A percentile compares a stretch with the other conserved stretches of the same genome.
phyloP scores from a whole-genome alignment of 1,140 invertebrate species.

The Cecropterus lyciades region DNA sequence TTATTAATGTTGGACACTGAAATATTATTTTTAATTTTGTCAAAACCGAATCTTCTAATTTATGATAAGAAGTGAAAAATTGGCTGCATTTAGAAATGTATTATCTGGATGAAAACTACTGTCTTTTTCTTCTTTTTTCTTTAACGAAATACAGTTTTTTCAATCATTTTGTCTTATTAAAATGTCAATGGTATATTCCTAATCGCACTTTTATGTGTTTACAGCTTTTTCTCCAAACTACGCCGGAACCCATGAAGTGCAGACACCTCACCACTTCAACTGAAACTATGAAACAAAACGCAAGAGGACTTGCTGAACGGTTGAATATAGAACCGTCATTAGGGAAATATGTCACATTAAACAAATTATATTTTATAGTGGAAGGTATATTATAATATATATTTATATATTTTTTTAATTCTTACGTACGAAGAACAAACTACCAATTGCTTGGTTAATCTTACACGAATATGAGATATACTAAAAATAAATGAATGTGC shows the following conservation, averaged over 20 bases:
- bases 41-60: background rate
- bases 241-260: conserved; percentile 65
- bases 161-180: too few relatives aligned
- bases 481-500: too few relatives aligned
- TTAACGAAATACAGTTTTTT: too few relatives aligned
- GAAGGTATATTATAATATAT: background rate
- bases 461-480: too few relatives aligned
- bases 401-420: conserved; percentile 2
- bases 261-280: conserved; percentile 22
- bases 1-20: too few relatives aligned
- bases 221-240: conserved; percentile 77
- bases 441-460: too few relatives aligned
- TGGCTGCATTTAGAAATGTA: background rate
- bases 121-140: too few relatives aligned
- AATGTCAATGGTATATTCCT: background rate
- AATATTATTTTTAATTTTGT: too few relatives aligned
- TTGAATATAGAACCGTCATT: background rate
- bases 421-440: background rate
- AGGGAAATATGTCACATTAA: conserved; percentile 22
- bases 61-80: background rate
- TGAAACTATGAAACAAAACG: conserved; percentile 6
- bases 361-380: too few relatives aligned
- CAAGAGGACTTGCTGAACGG: conserved; percentile 1
- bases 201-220: conserved; percentile 32
- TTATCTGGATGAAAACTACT: too few relatives aligned